Conservation (phyloP, 1,140 invertebrate species). For the Kradibia gibbosae region DNA sequence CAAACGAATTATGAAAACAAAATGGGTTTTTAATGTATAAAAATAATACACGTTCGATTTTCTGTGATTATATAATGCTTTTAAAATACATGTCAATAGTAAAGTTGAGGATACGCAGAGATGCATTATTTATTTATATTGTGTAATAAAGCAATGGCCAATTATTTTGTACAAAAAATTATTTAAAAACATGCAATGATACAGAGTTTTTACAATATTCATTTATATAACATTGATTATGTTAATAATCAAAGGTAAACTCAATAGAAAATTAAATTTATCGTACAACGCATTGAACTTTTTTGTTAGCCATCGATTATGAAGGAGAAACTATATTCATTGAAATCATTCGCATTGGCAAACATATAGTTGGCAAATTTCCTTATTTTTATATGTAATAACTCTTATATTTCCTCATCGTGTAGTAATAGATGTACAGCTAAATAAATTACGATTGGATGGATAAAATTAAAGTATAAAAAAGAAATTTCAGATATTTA, state of each 20-base stretch:
- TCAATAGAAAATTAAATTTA: conserved; percentile 11
- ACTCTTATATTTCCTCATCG: not conserved
- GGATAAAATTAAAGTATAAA: not conserved
- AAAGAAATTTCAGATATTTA: not conserved
- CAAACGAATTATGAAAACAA: no score
- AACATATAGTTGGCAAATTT: not conserved
- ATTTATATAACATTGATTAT: not conserved
- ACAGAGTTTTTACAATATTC: not conserved
- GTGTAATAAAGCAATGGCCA: no score
- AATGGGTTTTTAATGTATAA: no score
- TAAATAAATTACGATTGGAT: not conserved
- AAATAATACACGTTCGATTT: not conserved
- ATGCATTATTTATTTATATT: no score
- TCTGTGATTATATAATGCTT: not conserved
- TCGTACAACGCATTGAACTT: not conserved
- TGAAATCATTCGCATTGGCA: not conserved
- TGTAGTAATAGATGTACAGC: not conserved
- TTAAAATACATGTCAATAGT: not conserved
- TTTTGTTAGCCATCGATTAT: not conserved
- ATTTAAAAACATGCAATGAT: not conserved
- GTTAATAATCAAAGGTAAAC: not conserved
- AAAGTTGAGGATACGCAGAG: no score
- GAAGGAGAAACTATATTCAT: not conserved
- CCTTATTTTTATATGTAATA: not conserved
- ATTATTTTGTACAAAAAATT: no score